Conservation (phyloP, 2,113 vertebrate species). For the Caloenas nicobarica region DNA sequence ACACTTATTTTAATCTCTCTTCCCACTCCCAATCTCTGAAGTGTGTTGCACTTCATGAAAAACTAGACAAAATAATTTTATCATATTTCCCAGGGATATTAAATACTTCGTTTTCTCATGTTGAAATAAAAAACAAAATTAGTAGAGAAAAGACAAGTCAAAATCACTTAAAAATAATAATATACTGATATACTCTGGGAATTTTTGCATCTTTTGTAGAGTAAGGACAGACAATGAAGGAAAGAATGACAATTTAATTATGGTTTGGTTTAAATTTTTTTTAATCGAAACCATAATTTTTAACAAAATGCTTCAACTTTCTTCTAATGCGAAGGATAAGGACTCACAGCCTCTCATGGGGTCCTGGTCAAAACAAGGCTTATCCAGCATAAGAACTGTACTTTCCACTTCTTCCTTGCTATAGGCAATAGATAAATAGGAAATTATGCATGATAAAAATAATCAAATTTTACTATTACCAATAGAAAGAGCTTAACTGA, state of each 20-base stretch:
- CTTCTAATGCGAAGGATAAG: not conserved
- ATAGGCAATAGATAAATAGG: not conserved
- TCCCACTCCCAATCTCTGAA: constrained; percentile 12
- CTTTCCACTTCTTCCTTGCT: not conserved
- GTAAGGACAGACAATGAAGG: not conserved
- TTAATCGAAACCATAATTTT: not conserved
- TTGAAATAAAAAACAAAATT: not conserved
- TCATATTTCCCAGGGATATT: not conserved
- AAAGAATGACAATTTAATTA: not conserved
- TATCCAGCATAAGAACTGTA: not conserved
- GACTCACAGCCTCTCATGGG: not conserved
- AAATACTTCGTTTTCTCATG: not conserved
- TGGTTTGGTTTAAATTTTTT: not conserved
- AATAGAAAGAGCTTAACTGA: not conserved
- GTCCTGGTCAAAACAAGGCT: not conserved
- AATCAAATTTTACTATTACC: not conserved
- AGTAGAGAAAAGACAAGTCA: not conserved
- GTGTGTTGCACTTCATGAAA: not conserved
- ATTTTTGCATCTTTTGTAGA: not conserved
- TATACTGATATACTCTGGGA: not conserved
- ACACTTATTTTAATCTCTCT: constrained; percentile 22
- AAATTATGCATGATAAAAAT: not conserved
- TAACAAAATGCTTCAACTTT: not conserved
- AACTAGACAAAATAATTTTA: not conserved
- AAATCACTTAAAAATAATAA: not conserved